A percentile compares a stretch with the other conserved stretches of the same genome.
These are phyloP conservation scores for Donacobius atricapilla DNA, from an alignment of 2,113 vertebrate genomes.

Conservation along the genomic window DNA sequence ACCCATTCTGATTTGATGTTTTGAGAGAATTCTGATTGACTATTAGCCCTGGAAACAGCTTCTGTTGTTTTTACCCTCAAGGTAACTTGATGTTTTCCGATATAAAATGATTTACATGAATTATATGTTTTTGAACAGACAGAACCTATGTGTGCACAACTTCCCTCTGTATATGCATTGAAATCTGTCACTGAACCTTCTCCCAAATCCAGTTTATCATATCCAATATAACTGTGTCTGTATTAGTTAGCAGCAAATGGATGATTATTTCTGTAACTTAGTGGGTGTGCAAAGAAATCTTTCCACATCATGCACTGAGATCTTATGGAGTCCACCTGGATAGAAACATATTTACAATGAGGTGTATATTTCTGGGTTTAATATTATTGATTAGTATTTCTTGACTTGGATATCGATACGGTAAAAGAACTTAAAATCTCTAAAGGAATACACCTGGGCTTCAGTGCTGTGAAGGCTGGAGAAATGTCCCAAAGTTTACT, in stretches of 20 bases:
- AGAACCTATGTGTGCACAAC: fast-evolving
- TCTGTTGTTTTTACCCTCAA: neutral
- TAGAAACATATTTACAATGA: neutral
- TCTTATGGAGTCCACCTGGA: neutral
- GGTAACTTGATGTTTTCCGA: neutral
- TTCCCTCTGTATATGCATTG: neutral
- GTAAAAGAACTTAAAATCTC: neutral
- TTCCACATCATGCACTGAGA: neutral
- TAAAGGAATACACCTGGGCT: neutral
- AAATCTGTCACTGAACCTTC: neutral
- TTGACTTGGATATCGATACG: neutral
- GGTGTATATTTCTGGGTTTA: neutral
- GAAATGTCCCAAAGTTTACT: neutral
- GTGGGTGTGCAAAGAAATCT: neutral
- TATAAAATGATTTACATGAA: neutral
- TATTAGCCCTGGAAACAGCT: neutral
- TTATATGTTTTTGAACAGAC: neutral
- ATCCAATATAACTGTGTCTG: neutral
- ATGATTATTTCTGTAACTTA: neutral
- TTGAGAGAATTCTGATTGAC: neutral
- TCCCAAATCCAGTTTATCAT: neutral
- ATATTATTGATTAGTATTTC: neutral
- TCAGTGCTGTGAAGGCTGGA: neutral
- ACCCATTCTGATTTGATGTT: neutral
- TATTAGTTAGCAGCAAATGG: neutral